phyloP scores from a whole-genome alignment of 1,140 invertebrate species.

The Grapholita molesta region DNA sequence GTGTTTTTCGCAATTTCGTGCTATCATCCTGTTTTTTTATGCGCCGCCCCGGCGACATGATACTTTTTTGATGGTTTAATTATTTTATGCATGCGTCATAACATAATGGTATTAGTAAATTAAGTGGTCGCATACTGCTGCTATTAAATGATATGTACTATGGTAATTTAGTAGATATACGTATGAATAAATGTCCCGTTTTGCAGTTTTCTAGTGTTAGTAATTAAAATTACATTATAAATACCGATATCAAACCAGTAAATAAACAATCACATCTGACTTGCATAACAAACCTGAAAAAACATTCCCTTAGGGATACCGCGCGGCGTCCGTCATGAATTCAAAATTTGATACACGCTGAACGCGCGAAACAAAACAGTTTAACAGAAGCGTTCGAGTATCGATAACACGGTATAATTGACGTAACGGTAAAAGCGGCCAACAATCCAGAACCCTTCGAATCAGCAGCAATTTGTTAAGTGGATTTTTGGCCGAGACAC shows the following conservation, averaged over 20 bases:
- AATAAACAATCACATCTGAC: background rate
- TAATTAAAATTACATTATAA: background rate
- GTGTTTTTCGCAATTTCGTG: constrained; percentile 54
- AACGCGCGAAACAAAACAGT: constrained; percentile 8
- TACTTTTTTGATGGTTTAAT: constrained; percentile 58
- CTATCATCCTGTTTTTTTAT: constrained; percentile 44
- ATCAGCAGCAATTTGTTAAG: constrained; percentile 78
- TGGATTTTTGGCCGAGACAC: constrained; percentile 77
- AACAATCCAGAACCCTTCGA: constrained; percentile 76
- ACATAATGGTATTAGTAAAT: constrained; percentile 48
- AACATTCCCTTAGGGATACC: background rate
- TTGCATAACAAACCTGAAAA: background rate
- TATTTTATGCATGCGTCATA: constrained; percentile 51
- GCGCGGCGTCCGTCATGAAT: constrained; percentile 4
- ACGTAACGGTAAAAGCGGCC: constrained; percentile 68
- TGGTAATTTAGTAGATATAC: background rate
- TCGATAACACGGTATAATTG: constrained; percentile 68
- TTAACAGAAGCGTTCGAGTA: constrained; percentile 47
- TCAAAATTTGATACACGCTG: constrained; percentile 7
- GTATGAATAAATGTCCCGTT: background rate
- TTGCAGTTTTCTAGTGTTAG: no score
- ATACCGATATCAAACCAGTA: background rate
- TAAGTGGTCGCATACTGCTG: constrained; percentile 18
- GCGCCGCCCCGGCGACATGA: constrained; percentile 47
- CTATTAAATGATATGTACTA: background rate